Base-by-base conservation (phyloP, 2,888 invertebrate species). In the Drosophila merina region DNA sequence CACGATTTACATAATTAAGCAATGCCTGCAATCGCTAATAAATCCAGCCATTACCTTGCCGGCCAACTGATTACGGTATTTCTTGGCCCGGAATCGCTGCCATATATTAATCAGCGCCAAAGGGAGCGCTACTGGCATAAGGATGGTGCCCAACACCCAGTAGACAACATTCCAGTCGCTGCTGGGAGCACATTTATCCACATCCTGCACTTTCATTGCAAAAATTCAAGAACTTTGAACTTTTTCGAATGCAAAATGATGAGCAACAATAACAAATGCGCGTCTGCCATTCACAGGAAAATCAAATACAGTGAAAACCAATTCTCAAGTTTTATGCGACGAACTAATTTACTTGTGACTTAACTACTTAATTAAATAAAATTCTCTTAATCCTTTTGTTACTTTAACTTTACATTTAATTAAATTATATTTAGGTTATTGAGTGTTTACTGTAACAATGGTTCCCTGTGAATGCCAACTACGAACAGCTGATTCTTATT, bases 121-220 rank as follows among this genome's bases (percentile, higher is more conserved):
- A 4, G 93, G 93, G n/a, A 93, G 76, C 1, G 92, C 92, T 7
- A 93, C 78, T 0, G 93, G 92, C 89, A 91, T 85, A 45, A 89
- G 84, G 25, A 91, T 76, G 4, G 89, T 88, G 3, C 91, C 90
- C 31, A 92, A 62, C 40, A 92, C 73, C 91, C 91, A 92, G 68
- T 91, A 92, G 0, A 91, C 59, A 1, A 90, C 66, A 66, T 80
- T 89, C 89, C 91, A 91, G 57, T 73, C 71, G 28, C 67, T 66
- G 45, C 60, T 56, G 0, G 81, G 68, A 5, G 73, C 57, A 56
- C 88, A 89, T 51, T 89, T 89, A 0, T 76, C 74, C 1, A 72
- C 25, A 12, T 79, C 85, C 20, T 79, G 72, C 8, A 79, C 60
- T 48, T 80, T 77, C 86, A 77, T 77, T 57, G 44, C 28, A n/a